Conservation (phyloP, 2,888 invertebrate species). For the Caenorhabditis drosophilae region DNA sequence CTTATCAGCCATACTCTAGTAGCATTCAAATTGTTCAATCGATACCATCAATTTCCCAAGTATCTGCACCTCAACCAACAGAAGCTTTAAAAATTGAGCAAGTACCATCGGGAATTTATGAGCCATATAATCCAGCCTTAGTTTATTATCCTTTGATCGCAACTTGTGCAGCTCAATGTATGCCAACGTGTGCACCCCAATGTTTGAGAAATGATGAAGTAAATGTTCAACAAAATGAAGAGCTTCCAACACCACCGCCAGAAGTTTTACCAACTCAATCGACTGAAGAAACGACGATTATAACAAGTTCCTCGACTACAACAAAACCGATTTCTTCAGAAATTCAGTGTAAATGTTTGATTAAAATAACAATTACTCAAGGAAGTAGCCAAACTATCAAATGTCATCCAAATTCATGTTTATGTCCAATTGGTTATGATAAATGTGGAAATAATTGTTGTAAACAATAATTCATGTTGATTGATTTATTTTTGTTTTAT, state of each 20-base stretch:
- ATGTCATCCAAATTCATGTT: slow-evolving; percentile 24
- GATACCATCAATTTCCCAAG: no score
- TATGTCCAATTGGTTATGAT: slow-evolving; percentile 23
- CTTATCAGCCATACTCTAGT: slow-evolving; percentile 10
- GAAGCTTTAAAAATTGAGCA: background rate
- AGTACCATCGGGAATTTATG: no score
- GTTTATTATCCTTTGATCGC: slow-evolving; percentile 10
- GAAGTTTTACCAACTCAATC: slow-evolving; percentile 14
- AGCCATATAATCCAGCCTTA: slow-evolving; percentile 6
- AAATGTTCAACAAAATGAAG: slow-evolving; percentile 7
- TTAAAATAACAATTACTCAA: slow-evolving; percentile 37
- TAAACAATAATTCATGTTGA: slow-evolving; percentile 2
- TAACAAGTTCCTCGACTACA: slow-evolving; percentile 8
- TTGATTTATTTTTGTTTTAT: slow-evolving; percentile 13
- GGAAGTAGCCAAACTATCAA: slow-evolving; percentile 13
- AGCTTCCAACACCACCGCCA: slow-evolving; percentile 40
- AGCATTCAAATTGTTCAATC: background rate
- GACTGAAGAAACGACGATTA: slow-evolving; percentile 7
- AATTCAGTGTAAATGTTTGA: slow-evolving; percentile 31
- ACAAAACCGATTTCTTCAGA: slow-evolving; percentile 11
- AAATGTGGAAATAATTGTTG: slow-evolving; percentile 32
- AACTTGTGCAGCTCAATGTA: slow-evolving; percentile 16
- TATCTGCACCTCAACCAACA: background rate
- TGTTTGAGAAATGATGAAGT: slow-evolving; percentile 11
- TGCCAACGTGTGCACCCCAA: slow-evolving; percentile 28